Evolutionary conservation across 2,888 invertebrate genomes (phyloP).

Genomic region (Sesia apiformis): DNA sequence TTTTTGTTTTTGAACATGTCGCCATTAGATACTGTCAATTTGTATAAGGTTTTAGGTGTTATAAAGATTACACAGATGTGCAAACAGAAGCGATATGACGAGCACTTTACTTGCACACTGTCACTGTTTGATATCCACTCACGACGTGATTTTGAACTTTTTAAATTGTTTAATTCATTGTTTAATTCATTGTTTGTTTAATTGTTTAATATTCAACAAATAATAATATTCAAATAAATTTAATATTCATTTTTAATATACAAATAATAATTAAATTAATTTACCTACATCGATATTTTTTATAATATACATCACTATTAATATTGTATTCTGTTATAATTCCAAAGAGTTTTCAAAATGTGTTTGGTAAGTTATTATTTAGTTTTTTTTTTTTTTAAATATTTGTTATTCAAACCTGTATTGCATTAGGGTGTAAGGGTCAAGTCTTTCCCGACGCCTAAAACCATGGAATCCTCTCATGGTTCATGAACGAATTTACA

Average conservation of each 20-base stretch:
- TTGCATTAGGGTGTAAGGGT: no score
- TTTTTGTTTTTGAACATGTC: neutral
- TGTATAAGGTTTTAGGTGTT: conserved; percentile 1
- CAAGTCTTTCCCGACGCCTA: no score
- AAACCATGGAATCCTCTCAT: no score
- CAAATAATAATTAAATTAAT: neutral
- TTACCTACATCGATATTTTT: neutral
- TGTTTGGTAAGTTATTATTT: neutral
- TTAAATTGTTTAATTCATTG: conserved; percentile 3
- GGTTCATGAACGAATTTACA: no score
- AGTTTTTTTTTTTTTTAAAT: neutral
- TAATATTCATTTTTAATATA: neutral
- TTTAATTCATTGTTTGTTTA: no score
- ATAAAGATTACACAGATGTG: conserved; percentile 19
- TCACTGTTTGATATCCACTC: conserved; percentile 30
- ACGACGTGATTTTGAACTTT: conserved; percentile 24
- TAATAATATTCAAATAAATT: neutral
- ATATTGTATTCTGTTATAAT: neutral
- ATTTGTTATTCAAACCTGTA: neutral
- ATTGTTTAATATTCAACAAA: no score
- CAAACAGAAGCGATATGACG: conserved; percentile 21
- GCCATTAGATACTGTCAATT: neutral
- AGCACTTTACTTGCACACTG: conserved; percentile 21
- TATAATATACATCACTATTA: neutral
- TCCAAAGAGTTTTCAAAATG: neutral